Conservation (phyloP, 2,888 invertebrate species). For the Orchesella flavescens region DNA sequence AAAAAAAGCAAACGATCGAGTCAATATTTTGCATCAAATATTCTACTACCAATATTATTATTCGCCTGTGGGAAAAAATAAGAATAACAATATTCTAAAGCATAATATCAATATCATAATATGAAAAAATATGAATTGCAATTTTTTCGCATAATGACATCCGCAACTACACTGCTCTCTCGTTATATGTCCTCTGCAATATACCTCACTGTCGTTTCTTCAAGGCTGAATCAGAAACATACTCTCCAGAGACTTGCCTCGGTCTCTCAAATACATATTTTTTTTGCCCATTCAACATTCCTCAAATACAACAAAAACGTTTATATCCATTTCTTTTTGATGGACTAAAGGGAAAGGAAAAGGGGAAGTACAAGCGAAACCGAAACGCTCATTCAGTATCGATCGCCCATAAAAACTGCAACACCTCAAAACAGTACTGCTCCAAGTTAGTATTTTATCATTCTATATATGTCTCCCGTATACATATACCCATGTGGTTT, state of each 20-base stretch:
- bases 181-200: not conserved
- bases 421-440: conserved; percentile 36
- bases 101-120: not conserved
- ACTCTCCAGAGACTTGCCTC: too few relatives aligned
- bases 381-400: conserved; percentile 45
- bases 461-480: not conserved
- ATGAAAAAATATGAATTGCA: conserved; percentile 21
- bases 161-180: not conserved
- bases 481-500: conserved; percentile 3
- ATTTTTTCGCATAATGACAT: conserved; percentile 30
- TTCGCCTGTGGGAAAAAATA: not conserved
- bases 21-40: conserved; percentile 1
- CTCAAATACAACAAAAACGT: not conserved
- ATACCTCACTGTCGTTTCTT: not conserved
- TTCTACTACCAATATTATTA: not conserved
- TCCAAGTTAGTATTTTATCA: conserved; percentile 1
- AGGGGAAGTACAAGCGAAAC: not conserved
- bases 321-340: not conserved
- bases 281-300: conserved; percentile 3
- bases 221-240: conserved; percentile 12
- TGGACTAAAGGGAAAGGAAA: not conserved
- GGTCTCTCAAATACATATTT: not conserved
- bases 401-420: conserved; percentile 56
- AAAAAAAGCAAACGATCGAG: conserved; percentile 2
- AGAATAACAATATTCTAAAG: conserved; percentile 3